These are phyloP conservation scores for Caenorhabditis angaria DNA, from an alignment of 2,888 invertebrate species.

Conservation along the genomic window DNA sequence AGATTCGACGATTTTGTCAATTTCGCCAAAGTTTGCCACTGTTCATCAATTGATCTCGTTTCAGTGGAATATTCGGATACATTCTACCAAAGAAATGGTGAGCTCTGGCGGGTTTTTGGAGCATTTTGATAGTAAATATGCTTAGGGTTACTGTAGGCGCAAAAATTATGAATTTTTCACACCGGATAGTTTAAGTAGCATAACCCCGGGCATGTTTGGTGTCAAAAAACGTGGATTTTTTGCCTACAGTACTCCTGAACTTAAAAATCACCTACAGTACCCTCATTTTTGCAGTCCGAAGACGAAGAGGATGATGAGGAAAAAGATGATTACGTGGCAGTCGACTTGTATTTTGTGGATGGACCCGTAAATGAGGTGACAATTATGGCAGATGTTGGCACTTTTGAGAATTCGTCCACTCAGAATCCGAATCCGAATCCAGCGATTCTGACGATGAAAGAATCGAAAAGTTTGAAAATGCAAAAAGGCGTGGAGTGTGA, in stretches of 20 bases:
- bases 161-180: too few relatives aligned
- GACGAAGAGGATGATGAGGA: slow-evolving; percentile 42
- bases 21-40: slow-evolving; percentile 70
- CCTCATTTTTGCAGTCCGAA: slow-evolving; percentile 26
- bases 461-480: slow-evolving; percentile 27
- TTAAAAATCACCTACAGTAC: too few relatives aligned
- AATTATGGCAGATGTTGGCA: slow-evolving; percentile 44
- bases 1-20: slow-evolving; percentile 59
- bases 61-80: slow-evolving; percentile 69
- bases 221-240: too few relatives aligned
- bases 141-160: too few relatives aligned
- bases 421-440: slow-evolving; percentile 8
- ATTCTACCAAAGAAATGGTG: slow-evolving; percentile 62
- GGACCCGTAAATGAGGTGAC: slow-evolving; percentile 64
- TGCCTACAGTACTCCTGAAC: too few relatives aligned
- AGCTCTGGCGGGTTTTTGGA: too few relatives aligned
- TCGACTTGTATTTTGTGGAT: slow-evolving; percentile 69
- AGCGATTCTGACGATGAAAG: slow-evolving; percentile 14
- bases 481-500: slow-evolving; percentile 58
- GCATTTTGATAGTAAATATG: too few relatives aligned
- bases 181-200: too few relatives aligned
- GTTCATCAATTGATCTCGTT: slow-evolving; percentile 70
- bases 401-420: slow-evolving; percentile 32
- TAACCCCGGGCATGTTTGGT: neutral
- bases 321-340: slow-evolving; percentile 65